Conservation (phyloP, 2,113 vertebrate species). For the Oreamnos americanus region DNA sequence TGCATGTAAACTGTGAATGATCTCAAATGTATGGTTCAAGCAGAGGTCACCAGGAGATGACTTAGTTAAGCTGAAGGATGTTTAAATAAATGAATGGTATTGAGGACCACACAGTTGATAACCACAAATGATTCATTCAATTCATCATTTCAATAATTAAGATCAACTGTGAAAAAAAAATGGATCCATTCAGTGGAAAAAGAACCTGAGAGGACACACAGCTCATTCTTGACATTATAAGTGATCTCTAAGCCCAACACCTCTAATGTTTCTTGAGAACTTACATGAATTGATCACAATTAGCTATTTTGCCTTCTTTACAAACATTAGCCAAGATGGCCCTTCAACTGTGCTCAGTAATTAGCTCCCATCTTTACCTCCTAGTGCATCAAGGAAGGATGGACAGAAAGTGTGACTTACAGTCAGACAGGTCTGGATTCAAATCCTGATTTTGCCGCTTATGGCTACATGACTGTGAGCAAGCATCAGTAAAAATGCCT, state of each 20-base stretch:
- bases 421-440: background rate
- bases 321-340: background rate
- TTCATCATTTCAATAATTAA: background rate
- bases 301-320: background rate
- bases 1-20: background rate
- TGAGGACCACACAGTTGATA: background rate
- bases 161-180: background rate
- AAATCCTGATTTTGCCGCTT: background rate
- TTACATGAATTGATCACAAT: background rate
- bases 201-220: too few species aligned
- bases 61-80: background rate
- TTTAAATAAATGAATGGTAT: background rate
- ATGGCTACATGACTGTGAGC: background rate
- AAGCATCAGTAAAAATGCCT: background rate
- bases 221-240: too few species aligned
- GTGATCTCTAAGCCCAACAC: too few species aligned
- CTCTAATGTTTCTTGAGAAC: background rate
- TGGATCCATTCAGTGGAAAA: too few species aligned
- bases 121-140: background rate
- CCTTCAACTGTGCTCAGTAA: background rate
- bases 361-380: background rate
- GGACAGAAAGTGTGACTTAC: background rate
- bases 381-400: background rate
- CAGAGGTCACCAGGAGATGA: background rate
- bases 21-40: background rate